phyloP scores from a whole-genome alignment of 2,888 invertebrate species.

The Cosmorhoe ocellata region DNA sequence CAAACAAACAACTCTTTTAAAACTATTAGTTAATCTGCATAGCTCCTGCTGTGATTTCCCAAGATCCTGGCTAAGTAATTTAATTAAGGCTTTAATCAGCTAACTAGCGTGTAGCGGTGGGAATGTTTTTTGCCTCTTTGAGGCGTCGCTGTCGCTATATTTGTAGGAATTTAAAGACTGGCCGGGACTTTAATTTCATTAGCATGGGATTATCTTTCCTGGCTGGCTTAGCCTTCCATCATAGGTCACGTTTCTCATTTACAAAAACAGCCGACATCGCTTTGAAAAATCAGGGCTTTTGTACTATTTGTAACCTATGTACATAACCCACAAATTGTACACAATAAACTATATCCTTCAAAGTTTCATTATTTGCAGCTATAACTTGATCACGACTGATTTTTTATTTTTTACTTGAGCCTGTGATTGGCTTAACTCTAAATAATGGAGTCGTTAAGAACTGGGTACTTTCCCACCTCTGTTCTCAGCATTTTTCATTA shows the following conservation, averaged over 20 bases:
- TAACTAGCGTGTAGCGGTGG: constrained; percentile 49
- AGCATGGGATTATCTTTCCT: neutral
- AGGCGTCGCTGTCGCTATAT: constrained; percentile 1
- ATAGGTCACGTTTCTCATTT: too few relatives aligned
- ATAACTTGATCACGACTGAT: too few relatives aligned
- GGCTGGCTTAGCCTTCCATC: too few relatives aligned
- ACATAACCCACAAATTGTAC: neutral
- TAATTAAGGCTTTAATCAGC: constrained; percentile 73
- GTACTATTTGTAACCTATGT: too few relatives aligned
- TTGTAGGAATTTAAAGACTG: constrained; percentile 4
- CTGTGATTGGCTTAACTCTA: constrained; percentile 17
- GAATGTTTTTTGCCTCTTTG: constrained; percentile 41
- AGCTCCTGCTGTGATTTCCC: constrained; percentile 61
- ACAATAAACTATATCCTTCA: neutral
- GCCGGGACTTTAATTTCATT: constrained; percentile 1
- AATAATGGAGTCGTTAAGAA: constrained; percentile 39
- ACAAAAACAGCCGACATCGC: too few relatives aligned
- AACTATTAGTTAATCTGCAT: constrained; percentile 8
- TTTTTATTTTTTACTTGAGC: too few relatives aligned
- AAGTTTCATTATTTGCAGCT: constrained; percentile 16
- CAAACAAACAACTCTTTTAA: constrained; percentile 1
- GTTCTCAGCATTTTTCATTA: constrained; percentile 60
- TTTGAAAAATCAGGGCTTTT: too few relatives aligned
- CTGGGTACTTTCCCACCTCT: constrained; percentile 58
- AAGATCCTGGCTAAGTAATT: constrained; percentile 62